Percentiles rank a stretch among this genome's conserved stretches.
These are phyloP conservation scores for Mungos mungo DNA, from an alignment of 2,113 vertebrate genomes.

Conservation along the genomic window DNA sequence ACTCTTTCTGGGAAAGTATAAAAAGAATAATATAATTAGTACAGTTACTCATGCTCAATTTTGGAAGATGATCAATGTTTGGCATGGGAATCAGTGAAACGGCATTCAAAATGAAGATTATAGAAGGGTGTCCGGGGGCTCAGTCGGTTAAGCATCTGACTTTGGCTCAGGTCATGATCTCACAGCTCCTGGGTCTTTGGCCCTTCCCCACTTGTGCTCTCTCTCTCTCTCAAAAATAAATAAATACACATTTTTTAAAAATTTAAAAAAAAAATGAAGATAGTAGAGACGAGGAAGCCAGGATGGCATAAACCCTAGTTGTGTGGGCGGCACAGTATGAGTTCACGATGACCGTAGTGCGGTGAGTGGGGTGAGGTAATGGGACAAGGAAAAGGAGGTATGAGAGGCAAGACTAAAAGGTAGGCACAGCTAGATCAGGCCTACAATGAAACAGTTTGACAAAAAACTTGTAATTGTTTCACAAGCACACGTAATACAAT, in stretches of 20 bases:
- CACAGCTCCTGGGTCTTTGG: too few species aligned
- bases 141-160: too few species aligned
- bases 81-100: neutral
- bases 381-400: neutral
- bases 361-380: neutral
- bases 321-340: too few species aligned
- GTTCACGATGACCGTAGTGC: fast-evolving
- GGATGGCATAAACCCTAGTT: neutral
- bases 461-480: neutral
- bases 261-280: neutral
- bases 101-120: neutral
- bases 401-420: neutral
- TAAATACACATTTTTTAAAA: too few species aligned
- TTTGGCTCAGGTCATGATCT: too few species aligned
- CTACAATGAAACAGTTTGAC: neutral
- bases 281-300: neutral
- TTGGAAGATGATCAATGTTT: neutral
- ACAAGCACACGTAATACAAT: neutral
- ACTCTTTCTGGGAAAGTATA: neutral
- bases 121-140: too few species aligned
- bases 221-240: too few species aligned
- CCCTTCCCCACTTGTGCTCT: too few species aligned
- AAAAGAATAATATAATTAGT: neutral
- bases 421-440: neutral
- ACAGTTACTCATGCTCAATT: neutral